Base-by-base conservation (phyloP, 2,888 invertebrate genomes). In the Machimus atricapillus region DNA sequence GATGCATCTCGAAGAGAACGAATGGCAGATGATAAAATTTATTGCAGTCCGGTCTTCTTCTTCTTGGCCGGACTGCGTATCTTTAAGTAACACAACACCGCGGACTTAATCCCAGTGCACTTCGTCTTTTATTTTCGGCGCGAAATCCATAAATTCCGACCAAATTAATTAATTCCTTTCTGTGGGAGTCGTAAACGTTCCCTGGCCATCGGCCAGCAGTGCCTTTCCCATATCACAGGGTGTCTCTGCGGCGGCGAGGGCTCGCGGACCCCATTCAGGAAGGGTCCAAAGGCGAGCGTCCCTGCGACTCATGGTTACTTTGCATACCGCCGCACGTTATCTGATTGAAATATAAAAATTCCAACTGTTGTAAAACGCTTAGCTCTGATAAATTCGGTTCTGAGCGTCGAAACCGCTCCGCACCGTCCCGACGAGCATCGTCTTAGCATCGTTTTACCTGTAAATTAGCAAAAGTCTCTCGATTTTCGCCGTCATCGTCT, bases 11-110 rank as follows among this genome's bases (percentile, higher is more conserved):
- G 46, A 79, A 76, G 85, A 88, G 87, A 88, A 88, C 86, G 87
- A 87, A 88, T 88, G 87, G 88, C 85, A 85, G 86, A 81, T 83
- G 86, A 87, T 87, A 83, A 86, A 88, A 88, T 88, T 88, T 88
- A 88, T 87, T 88, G 86, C 83, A 83, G 83, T 87, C 77, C 43
- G 77, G 46, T 76, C 66, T 66, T 66, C 66, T 83, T 76, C 14
- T 85, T 43, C 14, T 85, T 14, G 82, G 12, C 19, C 12, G 16
- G 19, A 43, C 40, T 37, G 82, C 34, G 34, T 66, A 37, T 58
- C 58, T 27, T 46, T 31, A 82, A 66, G 66, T 82, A 58, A 82
- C 58, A 19, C 82, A 82, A 52, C 81, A 82, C 58, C 82, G 58
- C 46, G 40, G 40, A 43, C 58, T 58, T 66, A 43, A 31, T 40